Evolutionary conservation across 2,113 vertebrate species (phyloP).

Genomic region (Cottus gobio): DNA sequence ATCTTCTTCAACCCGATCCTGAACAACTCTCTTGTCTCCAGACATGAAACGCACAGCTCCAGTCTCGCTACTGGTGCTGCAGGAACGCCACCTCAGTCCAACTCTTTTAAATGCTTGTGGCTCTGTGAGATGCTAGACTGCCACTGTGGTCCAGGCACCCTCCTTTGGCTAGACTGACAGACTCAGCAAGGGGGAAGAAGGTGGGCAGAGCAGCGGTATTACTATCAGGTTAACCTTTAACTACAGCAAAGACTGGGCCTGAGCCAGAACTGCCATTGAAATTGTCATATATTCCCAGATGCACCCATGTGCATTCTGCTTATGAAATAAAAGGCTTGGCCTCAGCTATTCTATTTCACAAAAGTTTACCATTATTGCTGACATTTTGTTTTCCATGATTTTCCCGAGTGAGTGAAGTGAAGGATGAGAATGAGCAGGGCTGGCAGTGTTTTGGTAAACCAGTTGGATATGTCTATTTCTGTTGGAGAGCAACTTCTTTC

Average conservation of each 20-base stretch:
- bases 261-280: slow-evolving; percentile 44
- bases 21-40: slow-evolving; percentile 36
- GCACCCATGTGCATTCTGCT: slow-evolving; percentile 51
- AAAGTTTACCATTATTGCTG: slow-evolving; percentile 62
- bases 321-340: slow-evolving; percentile 53
- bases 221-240: slow-evolving; percentile 65
- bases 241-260: slow-evolving; percentile 35
- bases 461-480: slow-evolving; percentile 43
- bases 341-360: slow-evolving; percentile 61
- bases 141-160: slow-evolving; percentile 39
- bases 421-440: slow-evolving; percentile 29
- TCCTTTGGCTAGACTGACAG: slow-evolving; percentile 47
- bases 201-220: slow-evolving; percentile 34
- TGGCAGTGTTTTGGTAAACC: slow-evolving; percentile 49
- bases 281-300: slow-evolving; percentile 53
- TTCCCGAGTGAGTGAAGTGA: slow-evolving; percentile 44
- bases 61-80: slow-evolving; percentile 20
- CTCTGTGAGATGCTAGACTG: slow-evolving; percentile 45
- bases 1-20: slow-evolving; percentile 34
- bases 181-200: slow-evolving; percentile 14
- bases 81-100: slow-evolving; percentile 24
- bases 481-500: slow-evolving; percentile 22
- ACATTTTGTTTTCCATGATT: slow-evolving; percentile 71
- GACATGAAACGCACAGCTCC: slow-evolving; percentile 31
- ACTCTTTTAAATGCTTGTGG: slow-evolving; percentile 30